Conservation (phyloP, 1,140 invertebrate genomes). For the Cylas formicarius region DNA sequence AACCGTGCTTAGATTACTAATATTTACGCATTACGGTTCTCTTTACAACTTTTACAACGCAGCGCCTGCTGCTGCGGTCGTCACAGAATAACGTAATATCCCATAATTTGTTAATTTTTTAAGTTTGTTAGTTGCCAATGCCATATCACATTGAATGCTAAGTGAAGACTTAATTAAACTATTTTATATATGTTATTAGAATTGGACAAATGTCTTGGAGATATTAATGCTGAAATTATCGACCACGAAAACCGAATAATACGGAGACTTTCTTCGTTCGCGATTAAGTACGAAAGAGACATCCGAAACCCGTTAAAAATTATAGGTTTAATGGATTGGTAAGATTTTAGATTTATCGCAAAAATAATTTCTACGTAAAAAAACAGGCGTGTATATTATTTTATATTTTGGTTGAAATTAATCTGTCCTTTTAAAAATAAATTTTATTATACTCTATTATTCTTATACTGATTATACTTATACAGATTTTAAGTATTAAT, state of each 20-base stretch:
- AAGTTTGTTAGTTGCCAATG: too few species aligned
- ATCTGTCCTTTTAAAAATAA: not conserved
- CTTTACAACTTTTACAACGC: too few species aligned
- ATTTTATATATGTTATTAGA: conserved; percentile 48
- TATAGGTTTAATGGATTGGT: conserved; percentile 71
- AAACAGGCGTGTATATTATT: conserved; percentile 1
- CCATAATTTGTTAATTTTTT: too few species aligned
- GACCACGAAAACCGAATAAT: conserved; percentile 70
- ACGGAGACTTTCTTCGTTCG: conserved; percentile 56
- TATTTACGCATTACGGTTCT: too few species aligned
- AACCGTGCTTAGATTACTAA: too few species aligned
- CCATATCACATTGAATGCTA: too few species aligned
- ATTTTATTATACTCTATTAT: too few species aligned
- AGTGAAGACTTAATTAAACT: not conserved
- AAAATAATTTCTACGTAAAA: not conserved
- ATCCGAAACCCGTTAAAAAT: conserved; percentile 56
- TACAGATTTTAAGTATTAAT: too few species aligned
- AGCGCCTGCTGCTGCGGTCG: too few species aligned
- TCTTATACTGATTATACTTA: too few species aligned
- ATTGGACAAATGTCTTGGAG: conserved; percentile 65
- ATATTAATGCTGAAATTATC: conserved; percentile 66
- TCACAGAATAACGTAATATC: too few species aligned
- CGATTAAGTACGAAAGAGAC: conserved; percentile 54
- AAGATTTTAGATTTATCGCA: conserved; percentile 28
- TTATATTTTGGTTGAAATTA: not conserved